Percentiles rank a stretch among this genome's conserved stretches.
These are phyloP conservation scores for Mythimna pallens DNA, from an alignment of 2,888 invertebrate species.

Conservation along the genomic window DNA sequence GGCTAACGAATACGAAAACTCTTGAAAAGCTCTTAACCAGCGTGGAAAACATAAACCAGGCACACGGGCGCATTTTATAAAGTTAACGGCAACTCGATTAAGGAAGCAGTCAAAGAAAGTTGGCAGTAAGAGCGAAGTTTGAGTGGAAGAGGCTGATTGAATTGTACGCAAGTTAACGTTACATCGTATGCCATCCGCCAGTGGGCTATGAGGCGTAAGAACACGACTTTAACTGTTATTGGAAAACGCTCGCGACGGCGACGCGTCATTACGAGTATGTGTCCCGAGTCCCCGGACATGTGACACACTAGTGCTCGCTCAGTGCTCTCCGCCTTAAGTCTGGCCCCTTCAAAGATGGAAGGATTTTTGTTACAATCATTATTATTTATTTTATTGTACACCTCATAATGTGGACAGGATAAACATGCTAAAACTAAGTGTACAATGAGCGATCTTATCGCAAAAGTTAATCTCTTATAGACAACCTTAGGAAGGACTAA, in stretches of 20 bases:
- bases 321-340: background rate
- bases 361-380: background rate
- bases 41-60: constrained; percentile 85
- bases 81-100: constrained; percentile 87
- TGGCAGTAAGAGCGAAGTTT: constrained; percentile 78
- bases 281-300: constrained; percentile 29
- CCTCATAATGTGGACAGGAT: too few species aligned
- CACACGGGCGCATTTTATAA: constrained; percentile 86
- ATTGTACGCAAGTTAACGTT: constrained; percentile 74
- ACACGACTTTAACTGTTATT: constrained; percentile 63
- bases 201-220: constrained; percentile 54
- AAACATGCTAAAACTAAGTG: too few species aligned
- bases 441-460: too few species aligned
- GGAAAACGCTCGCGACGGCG: constrained; percentile 57
- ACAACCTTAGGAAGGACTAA: too few species aligned
- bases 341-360: background rate
- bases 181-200: constrained; percentile 60
- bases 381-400: too few species aligned
- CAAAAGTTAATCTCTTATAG: too few species aligned
- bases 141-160: constrained; percentile 77
- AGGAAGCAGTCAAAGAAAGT: constrained; percentile 83
- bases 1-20: constrained; percentile 81
- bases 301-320: constrained; percentile 27
- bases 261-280: constrained; percentile 47
- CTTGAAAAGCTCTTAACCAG: constrained; percentile 85